Conservation (phyloP, 2,888 invertebrate species). For the Meiosimyza decipiens region DNA sequence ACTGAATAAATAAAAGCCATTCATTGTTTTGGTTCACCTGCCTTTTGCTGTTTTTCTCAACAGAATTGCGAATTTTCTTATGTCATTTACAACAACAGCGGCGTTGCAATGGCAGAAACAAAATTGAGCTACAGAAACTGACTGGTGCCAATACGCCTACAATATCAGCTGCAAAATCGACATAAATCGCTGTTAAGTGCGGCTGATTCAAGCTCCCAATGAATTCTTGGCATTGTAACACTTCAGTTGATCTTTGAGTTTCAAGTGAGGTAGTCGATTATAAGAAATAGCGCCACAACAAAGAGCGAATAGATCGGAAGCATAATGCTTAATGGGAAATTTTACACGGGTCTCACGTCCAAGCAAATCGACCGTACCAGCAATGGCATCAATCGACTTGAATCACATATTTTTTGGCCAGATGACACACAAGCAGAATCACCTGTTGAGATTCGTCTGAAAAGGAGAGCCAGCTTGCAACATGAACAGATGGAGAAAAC, state of each 20-base stretch:
- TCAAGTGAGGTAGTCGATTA: conserved; percentile 34
- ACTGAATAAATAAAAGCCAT: neutral
- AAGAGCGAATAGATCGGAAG: conserved; percentile 37
- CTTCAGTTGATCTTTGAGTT: conserved; percentile 37
- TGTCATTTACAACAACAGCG: conserved; percentile 29
- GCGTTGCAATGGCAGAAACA: neutral
- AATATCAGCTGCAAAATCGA: conserved; percentile 28
- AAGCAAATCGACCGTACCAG: conserved; percentile 61
- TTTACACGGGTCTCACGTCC: conserved; percentile 64
- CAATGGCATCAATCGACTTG: conserved; percentile 58
- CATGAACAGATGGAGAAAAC: conserved; percentile 38
- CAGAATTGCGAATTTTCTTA: conserved; percentile 33
- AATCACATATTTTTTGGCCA: conserved; percentile 66
- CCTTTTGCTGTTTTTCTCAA: neutral
- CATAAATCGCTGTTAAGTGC: neutral
- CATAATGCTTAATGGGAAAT: conserved; percentile 66
- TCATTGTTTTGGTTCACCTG: neutral
- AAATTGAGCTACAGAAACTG: conserved; percentile 39
- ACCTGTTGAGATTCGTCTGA: conserved; percentile 53
- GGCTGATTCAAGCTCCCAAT: conserved; percentile 20
- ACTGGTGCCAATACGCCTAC: conserved; percentile 23
- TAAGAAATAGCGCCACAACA: neutral
- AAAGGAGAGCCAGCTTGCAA: conserved; percentile 56
- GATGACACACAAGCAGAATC: conserved; percentile 61
- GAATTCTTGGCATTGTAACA: conserved; percentile 34